phyloP scores from a whole-genome alignment of 53 echinoderm and acorn worm species.

The Crossaster papposus region DNA sequence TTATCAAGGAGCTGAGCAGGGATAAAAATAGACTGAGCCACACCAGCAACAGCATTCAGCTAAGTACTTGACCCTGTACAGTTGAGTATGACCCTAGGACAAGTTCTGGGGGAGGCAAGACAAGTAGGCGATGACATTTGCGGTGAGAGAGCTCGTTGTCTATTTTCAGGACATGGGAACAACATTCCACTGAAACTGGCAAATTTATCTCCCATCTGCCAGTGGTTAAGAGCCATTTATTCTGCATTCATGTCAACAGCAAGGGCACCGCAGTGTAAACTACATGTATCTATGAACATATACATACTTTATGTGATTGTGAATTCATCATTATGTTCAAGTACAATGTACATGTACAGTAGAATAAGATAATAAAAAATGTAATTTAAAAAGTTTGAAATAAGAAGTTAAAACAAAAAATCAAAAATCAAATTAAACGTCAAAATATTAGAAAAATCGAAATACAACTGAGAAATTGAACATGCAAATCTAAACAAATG shows the following conservation, averaged over 20 bases:
- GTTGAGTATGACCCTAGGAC: background rate
- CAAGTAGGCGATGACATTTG: slow-evolving; percentile 34
- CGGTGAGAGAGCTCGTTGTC: background rate
- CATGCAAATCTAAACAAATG: too few relatives aligned
- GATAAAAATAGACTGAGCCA: background rate
- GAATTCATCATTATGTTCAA: too few relatives aligned
- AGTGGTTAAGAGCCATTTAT: background rate
- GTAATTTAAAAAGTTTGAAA: too few relatives aligned
- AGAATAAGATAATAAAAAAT: background rate
- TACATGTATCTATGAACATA: background rate
- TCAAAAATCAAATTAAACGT: background rate
- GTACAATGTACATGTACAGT: background rate
- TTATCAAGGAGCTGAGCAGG: background rate
- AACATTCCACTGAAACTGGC: slow-evolving; percentile 19
- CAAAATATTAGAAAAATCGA: background rate
- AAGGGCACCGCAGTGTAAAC: background rate
- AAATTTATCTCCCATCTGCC: background rate
- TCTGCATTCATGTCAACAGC: background rate
- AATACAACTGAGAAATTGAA: too few relatives aligned
- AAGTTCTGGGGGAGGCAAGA: background rate
- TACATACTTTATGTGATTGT: background rate
- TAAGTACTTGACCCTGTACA: background rate
- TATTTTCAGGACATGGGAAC: background rate
- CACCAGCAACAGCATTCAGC: background rate
- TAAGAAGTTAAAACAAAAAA: background rate